Conservation (phyloP, 1,140 invertebrate genomes). For the Cylas formicarius region DNA sequence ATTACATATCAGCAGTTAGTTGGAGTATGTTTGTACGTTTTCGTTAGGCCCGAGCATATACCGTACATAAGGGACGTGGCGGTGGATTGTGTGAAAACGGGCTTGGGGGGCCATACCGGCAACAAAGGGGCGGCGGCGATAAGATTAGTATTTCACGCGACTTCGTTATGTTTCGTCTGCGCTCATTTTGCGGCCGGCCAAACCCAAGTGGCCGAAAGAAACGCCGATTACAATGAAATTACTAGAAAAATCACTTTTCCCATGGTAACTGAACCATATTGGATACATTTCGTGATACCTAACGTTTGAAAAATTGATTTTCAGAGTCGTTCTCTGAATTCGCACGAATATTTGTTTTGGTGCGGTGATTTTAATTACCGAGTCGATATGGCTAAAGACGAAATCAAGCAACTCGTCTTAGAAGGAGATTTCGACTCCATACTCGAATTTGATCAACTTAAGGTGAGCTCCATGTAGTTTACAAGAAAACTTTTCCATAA, state of each 20-base stretch:
- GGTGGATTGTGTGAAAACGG: slow-evolving; percentile 94
- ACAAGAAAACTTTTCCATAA: background rate
- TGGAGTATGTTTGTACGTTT: slow-evolving; percentile 95
- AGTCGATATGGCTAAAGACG: slow-evolving; percentile 91
- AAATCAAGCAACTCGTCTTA: slow-evolving; percentile 80
- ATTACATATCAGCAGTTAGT: slow-evolving; percentile 95
- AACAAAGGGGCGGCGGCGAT: slow-evolving; percentile 84
- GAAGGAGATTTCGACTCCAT: slow-evolving; percentile 72
- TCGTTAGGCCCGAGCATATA: slow-evolving; percentile 80
- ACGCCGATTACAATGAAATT: slow-evolving; percentile 95
- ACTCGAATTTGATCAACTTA: slow-evolving; percentile 84
- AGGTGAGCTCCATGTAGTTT: slow-evolving; percentile 36
- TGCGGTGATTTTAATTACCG: slow-evolving; percentile 99
- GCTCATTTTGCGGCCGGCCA: slow-evolving; percentile 99
- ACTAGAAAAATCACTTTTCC: slow-evolving; percentile 88
- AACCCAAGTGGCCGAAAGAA: slow-evolving; percentile 89
- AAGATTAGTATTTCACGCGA: slow-evolving; percentile 82
- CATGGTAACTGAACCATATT: slow-evolving; percentile 48
- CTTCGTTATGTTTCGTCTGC: slow-evolving; percentile 95
- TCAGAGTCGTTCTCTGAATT: slow-evolving; percentile 71
- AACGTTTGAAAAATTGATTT: slow-evolving; percentile 42
- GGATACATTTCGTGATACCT: slow-evolving; percentile 3
- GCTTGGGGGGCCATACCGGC: slow-evolving; percentile 87
- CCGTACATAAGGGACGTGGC: slow-evolving; percentile 87
- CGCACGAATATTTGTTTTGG: slow-evolving; percentile 99